These are phyloP conservation scores for Quadriops clusia DNA, from an alignment of 2,888 invertebrate genomes.

Conservation along the genomic window DNA sequence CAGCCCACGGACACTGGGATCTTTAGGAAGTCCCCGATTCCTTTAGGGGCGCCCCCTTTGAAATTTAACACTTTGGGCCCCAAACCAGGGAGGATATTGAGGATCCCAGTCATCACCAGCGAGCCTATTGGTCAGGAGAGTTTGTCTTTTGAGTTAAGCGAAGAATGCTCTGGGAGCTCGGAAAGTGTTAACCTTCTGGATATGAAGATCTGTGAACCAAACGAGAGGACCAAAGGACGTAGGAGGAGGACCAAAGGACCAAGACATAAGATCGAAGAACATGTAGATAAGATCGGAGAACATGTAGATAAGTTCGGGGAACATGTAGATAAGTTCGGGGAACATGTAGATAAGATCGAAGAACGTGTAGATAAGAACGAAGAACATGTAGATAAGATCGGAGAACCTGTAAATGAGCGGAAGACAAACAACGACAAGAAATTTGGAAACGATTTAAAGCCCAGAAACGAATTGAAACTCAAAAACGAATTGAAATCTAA, in stretches of 20 bases:
- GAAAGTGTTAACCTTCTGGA: slow-evolving; percentile 40
- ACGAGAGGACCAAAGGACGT: slow-evolving; percentile 33
- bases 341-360: too few relatives aligned
- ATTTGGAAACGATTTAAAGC: too few relatives aligned
- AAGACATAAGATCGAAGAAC: slow-evolving; percentile 9
- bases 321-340: too few relatives aligned
- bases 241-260: slow-evolving; percentile 24
- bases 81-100: slow-evolving; percentile 25
- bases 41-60: slow-evolving; percentile 35
- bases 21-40: slow-evolving; percentile 44
- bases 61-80: slow-evolving; percentile 24
- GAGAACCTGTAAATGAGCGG: too few relatives aligned
- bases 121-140: slow-evolving; percentile 20
- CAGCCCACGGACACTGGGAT: slow-evolving; percentile 49
- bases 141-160: too few relatives aligned
- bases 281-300: too few relatives aligned
- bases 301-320: too few relatives aligned
- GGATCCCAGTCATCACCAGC: slow-evolving; percentile 24
- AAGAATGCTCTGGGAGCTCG: slow-evolving; percentile 35
- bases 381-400: too few relatives aligned
- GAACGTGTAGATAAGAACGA: too few relatives aligned
- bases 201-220: slow-evolving; percentile 40
- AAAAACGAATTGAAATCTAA: too few relatives aligned
- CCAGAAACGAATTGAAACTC: too few relatives aligned
- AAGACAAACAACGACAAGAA: too few relatives aligned